Percentiles rank a stretch among this genome's conserved stretches.
Evolutionary conservation across 2,797 vertebrate genomes (phyloP).

Genomic region (Manis crassicaudata): DNA sequence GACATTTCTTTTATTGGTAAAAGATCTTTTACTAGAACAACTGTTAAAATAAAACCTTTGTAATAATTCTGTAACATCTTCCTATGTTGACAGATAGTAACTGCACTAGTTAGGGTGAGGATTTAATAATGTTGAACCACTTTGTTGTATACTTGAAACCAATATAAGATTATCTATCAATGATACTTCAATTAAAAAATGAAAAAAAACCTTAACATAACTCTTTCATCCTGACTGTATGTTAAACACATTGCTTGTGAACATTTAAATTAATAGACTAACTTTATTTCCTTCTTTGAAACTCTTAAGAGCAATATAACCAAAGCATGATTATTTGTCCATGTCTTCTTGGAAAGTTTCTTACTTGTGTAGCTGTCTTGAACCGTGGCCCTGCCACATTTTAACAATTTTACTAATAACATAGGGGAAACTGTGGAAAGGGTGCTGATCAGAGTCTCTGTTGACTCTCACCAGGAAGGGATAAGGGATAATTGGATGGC

Average conservation of each 20-base stretch:
- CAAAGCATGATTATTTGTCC: not conserved
- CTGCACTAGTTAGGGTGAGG: no score
- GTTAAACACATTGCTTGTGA: not conserved
- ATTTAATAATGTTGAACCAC: no score
- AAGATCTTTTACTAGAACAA: not conserved
- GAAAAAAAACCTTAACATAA: not conserved
- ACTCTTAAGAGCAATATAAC: not conserved
- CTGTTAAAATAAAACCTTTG: not conserved
- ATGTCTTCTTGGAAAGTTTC: not conserved
- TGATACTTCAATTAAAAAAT: no score
- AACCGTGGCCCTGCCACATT: not conserved
- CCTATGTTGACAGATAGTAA: no score
- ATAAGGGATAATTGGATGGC: not conserved
- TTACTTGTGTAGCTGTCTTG: not conserved
- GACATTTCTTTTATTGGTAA: not conserved
- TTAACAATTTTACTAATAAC: not conserved
- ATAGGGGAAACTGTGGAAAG: not conserved
- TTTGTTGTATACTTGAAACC: no score
- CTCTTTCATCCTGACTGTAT: not conserved
- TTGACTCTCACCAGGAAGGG: not conserved
- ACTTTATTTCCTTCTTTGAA: constrained; percentile 11
- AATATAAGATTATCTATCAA: no score
- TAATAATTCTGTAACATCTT: no score
- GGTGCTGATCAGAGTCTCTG: not conserved
- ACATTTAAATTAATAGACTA: not conserved